Percentiles rank a stretch among this genome's conserved stretches.
Evolutionary conservation across 1,140 invertebrate species (phyloP).

Genomic region (Solenopsis invicta): DNA sequence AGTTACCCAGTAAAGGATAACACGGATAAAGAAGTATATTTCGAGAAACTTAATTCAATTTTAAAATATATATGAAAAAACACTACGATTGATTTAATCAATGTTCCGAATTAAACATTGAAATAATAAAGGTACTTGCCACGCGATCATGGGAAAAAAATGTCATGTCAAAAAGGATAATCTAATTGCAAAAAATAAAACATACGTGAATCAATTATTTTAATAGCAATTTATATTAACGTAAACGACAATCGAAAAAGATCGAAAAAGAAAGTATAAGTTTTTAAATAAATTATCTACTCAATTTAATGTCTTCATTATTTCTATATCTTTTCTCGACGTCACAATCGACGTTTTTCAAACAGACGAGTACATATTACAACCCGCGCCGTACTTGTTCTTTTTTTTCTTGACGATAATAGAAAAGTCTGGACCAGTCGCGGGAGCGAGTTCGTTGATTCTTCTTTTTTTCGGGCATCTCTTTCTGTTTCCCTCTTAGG

Average conservation of each 20-base stretch:
- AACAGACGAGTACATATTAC: background rate
- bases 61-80: background rate
- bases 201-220: background rate
- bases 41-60: background rate
- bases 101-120: background rate
- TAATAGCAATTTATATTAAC: background rate
- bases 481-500: constrained; percentile 43
- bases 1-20: background rate
- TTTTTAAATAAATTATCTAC: background rate
- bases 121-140: background rate
- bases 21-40: background rate
- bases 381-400: constrained; percentile 6
- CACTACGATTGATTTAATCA: background rate
- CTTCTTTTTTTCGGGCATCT: constrained; percentile 47
- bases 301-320: background rate
- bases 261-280: background rate
- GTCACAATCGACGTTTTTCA: constrained; percentile 45
- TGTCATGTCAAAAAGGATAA: background rate
- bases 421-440: constrained; percentile 68
- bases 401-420: constrained; percentile 44
- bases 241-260: background rate
- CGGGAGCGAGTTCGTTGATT: constrained; percentile 72
- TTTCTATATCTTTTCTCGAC: constrained; percentile 18
- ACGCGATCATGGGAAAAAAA: background rate
- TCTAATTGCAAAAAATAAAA: constrained; percentile 4